A percentile compares a stretch with the other conserved stretches of the same genome.
Conservation (phyloP, 2,888 invertebrate genomes). For the Deroplatys truncata region DNA sequence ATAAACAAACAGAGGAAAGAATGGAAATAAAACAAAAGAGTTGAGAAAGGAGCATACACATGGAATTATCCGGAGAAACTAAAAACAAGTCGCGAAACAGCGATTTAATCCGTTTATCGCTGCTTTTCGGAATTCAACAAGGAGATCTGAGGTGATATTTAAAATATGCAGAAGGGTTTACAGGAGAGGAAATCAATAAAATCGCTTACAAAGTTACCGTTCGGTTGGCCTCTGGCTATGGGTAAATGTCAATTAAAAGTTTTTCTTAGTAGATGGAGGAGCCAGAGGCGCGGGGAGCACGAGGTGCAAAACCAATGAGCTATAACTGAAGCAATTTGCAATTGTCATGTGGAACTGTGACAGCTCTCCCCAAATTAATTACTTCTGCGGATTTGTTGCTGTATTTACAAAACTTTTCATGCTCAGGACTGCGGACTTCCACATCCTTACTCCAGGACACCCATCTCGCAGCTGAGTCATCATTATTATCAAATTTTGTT, state of each 20-base stretch:
- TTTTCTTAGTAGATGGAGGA: neutral
- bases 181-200: neutral
- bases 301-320: neutral
- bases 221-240: neutral
- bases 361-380: neutral
- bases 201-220: neutral
- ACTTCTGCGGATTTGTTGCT: neutral
- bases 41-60: neutral
- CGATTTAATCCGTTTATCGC: neutral
- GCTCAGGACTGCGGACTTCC: neutral
- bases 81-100: neutral
- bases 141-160: neutral
- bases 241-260: neutral
- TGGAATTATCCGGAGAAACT: neutral
- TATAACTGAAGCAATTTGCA: neutral
- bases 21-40: too few species aligned
- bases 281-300: too few species aligned
- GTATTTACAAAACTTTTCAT: neutral
- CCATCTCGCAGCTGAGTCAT: neutral
- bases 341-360: neutral
- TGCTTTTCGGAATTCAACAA: neutral
- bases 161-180: neutral
- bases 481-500: neutral
- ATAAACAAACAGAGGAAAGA: too few species aligned
- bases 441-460: too few species aligned